Percentiles rank a stretch among this genome's conserved stretches.
phyloP scores from a whole-genome alignment of 2,113 vertebrate genomes.

The Macheiramphus alcinus region DNA sequence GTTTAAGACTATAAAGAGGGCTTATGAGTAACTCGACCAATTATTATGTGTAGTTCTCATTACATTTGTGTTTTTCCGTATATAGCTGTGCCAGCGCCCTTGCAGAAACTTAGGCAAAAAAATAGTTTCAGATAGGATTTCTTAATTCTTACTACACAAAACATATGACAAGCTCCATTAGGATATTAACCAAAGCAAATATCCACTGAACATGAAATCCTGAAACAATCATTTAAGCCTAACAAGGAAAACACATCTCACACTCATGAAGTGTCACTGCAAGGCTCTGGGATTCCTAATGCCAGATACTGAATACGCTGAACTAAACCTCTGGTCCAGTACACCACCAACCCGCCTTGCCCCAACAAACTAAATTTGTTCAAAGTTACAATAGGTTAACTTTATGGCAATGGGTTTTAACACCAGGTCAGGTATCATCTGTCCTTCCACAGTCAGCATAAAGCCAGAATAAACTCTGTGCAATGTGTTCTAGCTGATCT shows the following conservation, averaged over 20 bases:
- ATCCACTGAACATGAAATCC: neutral
- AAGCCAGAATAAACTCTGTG: neutral
- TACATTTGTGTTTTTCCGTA: neutral
- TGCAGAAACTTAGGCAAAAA: neutral
- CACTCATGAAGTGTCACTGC: rapidly evolving
- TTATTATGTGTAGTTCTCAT: neutral
- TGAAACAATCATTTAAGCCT: neutral
- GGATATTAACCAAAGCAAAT: neutral
- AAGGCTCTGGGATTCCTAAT: neutral
- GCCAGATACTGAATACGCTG: neutral
- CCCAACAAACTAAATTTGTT: neutral
- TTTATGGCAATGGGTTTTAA: neutral
- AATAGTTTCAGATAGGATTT: neutral
- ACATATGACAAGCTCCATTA: neutral
- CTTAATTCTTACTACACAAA: neutral
- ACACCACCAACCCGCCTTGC: rapidly evolving
- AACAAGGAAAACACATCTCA: neutral
- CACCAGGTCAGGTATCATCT: neutral
- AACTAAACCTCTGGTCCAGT: neutral
- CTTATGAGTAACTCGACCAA: neutral
- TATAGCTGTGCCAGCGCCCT: neutral
- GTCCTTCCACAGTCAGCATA: neutral
- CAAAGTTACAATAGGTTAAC: neutral
- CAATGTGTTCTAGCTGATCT: neutral
- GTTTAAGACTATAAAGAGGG: neutral